phyloP scores from a whole-genome alignment of 2,797 vertebrate species.

The Mormyrops boulengeri region DNA sequence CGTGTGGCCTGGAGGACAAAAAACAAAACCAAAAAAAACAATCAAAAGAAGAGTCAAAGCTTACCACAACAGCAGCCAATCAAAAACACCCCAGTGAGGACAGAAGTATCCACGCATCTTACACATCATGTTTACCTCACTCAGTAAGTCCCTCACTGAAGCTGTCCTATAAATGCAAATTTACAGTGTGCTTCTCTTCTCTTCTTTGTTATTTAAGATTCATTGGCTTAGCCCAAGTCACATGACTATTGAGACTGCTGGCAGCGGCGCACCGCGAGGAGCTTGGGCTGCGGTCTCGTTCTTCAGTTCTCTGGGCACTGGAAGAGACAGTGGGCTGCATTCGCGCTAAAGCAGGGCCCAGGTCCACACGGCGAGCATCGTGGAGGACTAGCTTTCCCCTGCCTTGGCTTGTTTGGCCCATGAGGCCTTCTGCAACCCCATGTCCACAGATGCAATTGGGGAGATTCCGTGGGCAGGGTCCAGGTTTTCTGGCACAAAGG shows the following conservation, averaged over 20 bases:
- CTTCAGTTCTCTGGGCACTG: background rate
- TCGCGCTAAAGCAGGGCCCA: background rate
- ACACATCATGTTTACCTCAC: background rate
- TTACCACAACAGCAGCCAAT: slow-evolving; percentile 29
- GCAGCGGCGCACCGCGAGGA: background rate
- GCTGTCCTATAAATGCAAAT: background rate
- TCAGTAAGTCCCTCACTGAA: background rate
- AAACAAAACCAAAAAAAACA: slow-evolving; percentile 8
- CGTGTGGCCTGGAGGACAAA: slow-evolving; percentile 76
- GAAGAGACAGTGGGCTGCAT: background rate
- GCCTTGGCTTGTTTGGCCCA: too few species aligned
- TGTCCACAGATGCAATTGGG: background rate
- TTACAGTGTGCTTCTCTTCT: background rate
- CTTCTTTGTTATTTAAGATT: background rate
- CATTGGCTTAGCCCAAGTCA: background rate
- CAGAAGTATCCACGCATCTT: background rate
- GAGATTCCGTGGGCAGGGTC: background rate
- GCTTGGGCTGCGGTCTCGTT: background rate
- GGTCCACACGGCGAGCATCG: background rate
- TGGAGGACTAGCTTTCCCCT: background rate
- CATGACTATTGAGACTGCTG: background rate
- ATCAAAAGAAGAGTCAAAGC: slow-evolving; percentile 3
- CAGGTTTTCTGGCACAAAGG: background rate
- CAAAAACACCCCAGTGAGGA: slow-evolving; percentile 18
- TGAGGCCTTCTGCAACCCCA: background rate